Conservation (phyloP, 2,113 vertebrate genomes). For the Galemys pyrenaicus region DNA sequence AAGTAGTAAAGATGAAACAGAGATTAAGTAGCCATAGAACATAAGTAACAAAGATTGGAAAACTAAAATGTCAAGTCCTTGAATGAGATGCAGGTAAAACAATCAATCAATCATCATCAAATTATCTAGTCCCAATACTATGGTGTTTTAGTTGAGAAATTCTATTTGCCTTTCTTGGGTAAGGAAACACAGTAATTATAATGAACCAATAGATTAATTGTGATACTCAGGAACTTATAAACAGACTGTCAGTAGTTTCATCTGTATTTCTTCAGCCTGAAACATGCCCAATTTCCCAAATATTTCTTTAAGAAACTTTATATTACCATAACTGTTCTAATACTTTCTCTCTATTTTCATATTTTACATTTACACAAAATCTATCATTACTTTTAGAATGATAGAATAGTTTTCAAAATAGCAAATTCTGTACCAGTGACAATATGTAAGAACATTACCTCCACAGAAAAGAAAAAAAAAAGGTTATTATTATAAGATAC, state of each 20-base stretch:
- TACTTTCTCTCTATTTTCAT: conserved; percentile 30
- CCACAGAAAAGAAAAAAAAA: conserved; percentile 59
- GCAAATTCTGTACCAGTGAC: conserved; percentile 61
- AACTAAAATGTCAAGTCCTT: not conserved
- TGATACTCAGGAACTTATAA: conserved; percentile 15
- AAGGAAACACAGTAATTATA: not conserved
- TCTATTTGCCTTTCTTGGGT: not conserved
- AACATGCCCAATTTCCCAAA: conserved; percentile 54
- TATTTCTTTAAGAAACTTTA: conserved; percentile 54
- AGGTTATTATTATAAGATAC: not conserved
- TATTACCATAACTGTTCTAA: conserved; percentile 30
- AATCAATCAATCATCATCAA: not conserved
- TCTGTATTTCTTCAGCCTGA: conserved; percentile 4
- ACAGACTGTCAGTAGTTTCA: not conserved
- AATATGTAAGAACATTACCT: conserved; percentile 62
- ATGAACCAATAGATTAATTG: conserved; percentile 43
- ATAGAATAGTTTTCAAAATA: conserved; percentile 58
- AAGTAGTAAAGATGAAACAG: not conserved
- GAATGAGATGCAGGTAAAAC: not conserved
- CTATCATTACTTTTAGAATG: conserved; percentile 46
- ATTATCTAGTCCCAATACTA: not conserved
- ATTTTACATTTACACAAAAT: conserved; percentile 42
- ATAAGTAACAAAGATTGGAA: not conserved
- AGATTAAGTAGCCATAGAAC: not conserved
- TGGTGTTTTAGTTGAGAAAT: conserved; percentile 49